Conservation (phyloP, 92 coral and sea anemone genomes). For the Bergia sp. region DNA sequence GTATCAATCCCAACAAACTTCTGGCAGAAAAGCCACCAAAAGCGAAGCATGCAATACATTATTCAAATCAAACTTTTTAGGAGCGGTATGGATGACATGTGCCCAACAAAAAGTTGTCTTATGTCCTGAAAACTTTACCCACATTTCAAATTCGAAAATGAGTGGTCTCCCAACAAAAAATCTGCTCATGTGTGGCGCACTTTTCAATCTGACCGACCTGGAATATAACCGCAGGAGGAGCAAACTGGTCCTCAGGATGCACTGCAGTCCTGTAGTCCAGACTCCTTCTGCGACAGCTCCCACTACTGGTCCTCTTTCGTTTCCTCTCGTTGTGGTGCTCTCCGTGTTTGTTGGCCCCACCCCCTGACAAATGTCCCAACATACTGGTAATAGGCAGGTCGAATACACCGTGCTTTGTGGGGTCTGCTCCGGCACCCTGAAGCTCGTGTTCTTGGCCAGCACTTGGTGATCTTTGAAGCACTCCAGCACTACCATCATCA, state of each 20-base stretch:
- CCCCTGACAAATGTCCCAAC: constrained; percentile 76
- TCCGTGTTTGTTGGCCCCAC: constrained; percentile 36
- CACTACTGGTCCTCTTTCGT: constrained; percentile 54
- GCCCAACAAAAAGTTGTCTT: too few relatives aligned
- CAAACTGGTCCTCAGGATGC: constrained; percentile 89
- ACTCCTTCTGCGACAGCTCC: constrained; percentile 60
- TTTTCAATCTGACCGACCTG: constrained; percentile 63
- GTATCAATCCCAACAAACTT: too few relatives aligned
- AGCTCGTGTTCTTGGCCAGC: constrained; percentile 50
- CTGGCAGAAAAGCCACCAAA: too few relatives aligned
- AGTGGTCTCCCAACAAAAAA: too few relatives aligned
- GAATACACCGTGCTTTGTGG: constrained; percentile 73
- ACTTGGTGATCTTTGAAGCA: constrained; percentile 37
- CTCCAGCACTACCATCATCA: constrained; percentile 55
- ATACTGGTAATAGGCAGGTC: constrained; percentile 84
- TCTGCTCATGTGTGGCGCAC: too few relatives aligned
- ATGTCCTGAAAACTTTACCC: too few relatives aligned
- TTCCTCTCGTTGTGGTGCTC: constrained; percentile 50
- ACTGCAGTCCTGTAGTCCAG: constrained; percentile 80
- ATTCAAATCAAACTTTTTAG: too few relatives aligned
- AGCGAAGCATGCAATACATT: too few relatives aligned
- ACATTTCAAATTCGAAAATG: neutral
- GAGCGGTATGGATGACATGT: too few relatives aligned
- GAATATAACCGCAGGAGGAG: constrained; percentile 95
- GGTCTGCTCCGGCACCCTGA: constrained; percentile 50